A percentile compares a stretch with the other conserved stretches of the same genome.
Evolutionary conservation across 2,888 invertebrate species (phyloP).

Genomic region (Ypsolopha scabrella): DNA sequence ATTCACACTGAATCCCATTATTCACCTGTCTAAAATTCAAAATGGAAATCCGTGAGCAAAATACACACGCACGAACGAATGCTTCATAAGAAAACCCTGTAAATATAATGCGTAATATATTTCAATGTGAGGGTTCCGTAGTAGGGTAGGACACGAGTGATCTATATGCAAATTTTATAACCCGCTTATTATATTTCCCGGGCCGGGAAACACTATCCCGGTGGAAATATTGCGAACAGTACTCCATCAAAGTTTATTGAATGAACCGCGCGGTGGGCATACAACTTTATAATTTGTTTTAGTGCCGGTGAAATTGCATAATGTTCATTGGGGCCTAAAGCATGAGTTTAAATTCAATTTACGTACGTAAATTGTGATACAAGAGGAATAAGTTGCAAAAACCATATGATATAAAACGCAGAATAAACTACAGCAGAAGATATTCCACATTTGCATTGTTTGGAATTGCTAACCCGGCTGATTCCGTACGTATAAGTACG

Average conservation of each 20-base stretch:
- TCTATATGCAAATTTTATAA: constrained; percentile 68
- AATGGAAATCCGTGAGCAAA: neutral
- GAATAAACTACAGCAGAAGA: no score
- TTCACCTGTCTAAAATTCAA: neutral
- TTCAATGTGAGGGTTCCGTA: neutral
- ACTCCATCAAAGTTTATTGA: constrained; percentile 57
- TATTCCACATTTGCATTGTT: no score
- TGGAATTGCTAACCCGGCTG: no score
- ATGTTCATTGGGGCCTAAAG: no score
- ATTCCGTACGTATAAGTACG: no score
- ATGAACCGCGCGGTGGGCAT: constrained; percentile 15
- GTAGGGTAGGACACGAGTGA: constrained; percentile 41
- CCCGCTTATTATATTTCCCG: constrained; percentile 64
- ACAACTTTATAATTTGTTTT: neutral
- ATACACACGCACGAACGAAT: constrained; percentile 24
- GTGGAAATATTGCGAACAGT: constrained; percentile 37
- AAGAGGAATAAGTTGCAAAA: no score
- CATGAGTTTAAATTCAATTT: no score
- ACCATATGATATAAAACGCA: no score
- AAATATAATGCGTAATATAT: constrained; percentile 35
- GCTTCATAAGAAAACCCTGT: constrained; percentile 43
- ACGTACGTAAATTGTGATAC: no score
- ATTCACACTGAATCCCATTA: no score
- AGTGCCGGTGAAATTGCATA: neutral
- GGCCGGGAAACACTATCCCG: constrained; percentile 42